phyloP scores from a whole-genome alignment of 1,140 invertebrate genomes.

The Nebria ingens region DNA sequence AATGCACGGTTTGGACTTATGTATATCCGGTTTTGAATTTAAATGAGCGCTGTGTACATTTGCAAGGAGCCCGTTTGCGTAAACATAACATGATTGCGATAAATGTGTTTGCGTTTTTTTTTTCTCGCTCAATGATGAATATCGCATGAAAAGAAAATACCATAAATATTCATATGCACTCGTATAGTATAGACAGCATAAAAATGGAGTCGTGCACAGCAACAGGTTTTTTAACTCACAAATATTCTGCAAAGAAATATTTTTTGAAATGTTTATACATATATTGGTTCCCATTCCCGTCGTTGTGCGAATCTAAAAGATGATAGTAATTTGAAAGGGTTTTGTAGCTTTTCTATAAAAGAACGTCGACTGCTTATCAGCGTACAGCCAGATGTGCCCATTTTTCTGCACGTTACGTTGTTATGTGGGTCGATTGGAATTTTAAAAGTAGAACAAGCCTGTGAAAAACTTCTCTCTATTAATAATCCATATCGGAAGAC shows the following conservation, averaged over 20 bases:
- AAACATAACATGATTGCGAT: slow-evolving; percentile 7
- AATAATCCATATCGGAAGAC: too few species aligned
- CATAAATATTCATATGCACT: slow-evolving; percentile 9
- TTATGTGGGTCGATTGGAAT: background rate
- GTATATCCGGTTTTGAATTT: too few species aligned
- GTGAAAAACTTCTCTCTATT: background rate
- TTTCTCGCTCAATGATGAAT: background rate
- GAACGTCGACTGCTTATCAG: background rate
- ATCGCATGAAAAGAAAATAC: slow-evolving; percentile 7
- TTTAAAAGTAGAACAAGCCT: background rate
- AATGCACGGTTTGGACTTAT: too few species aligned
- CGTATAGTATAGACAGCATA: slow-evolving; percentile 2
- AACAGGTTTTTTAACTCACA: slow-evolving; percentile 2
- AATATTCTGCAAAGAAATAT: background rate
- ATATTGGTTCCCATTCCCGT: background rate
- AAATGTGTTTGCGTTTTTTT: slow-evolving; percentile 8
- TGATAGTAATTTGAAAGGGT: background rate
- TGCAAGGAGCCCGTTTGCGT: background rate
- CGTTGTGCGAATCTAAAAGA: background rate
- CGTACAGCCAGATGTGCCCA: background rate
- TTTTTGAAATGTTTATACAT: background rate
- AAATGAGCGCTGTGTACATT: too few species aligned
- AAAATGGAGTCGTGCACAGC: background rate
- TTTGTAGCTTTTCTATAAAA: background rate
- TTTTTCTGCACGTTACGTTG: background rate